Evolutionary conservation across 2,113 vertebrate genomes (phyloP), one percentile per base, ranked within the genome.

Genomic region (Spea bombifrons): DNA sequence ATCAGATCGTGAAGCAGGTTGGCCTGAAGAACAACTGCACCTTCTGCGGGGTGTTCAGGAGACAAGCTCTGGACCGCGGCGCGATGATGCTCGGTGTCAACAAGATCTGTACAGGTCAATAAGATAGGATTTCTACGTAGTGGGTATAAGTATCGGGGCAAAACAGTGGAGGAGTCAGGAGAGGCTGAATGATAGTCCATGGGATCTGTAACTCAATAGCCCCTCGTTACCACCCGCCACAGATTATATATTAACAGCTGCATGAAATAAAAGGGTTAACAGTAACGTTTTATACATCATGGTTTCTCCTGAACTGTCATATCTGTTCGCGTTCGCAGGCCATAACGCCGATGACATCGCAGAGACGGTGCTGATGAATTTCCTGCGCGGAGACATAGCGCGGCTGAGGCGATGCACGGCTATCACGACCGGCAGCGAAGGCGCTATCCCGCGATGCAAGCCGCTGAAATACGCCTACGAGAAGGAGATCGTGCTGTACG

Each of bases 401-500:
- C 90, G 93, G 1, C 88, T 95, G 3, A 90, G 91, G 0, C 92
- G 93, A 49, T 94, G 92, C 83, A 92, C 93, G 0, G 87, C 88
- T 70, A 93, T 95, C 83, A 92, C 91, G 0, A 89, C 91, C 0
- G 80, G 88, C 73, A 91, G 92, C 4, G 93, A 93, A 49, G 86
- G 86, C 49, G 83, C 87, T 0, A 85, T 97, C 47, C 94, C 95
- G 0, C 94, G 94, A 47, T 96, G 95, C 90, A 94, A 96, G 69
- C 95, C 96, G 0, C 90, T 97, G 72, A 94, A 96, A 81, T 94
- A 96, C 3, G 93, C 94, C 1, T 97, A 95, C 2, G 94, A 97
- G 86, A 96, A 97, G 83, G 95, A 97, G 88, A 96, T 97, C 3
- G 96, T 97, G 50, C 88, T 97, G n/a, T 97, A 96, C 0, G 95